Evolutionary conservation across 2,113 vertebrate genomes (phyloP).

Genomic region (Nannospalax galili): DNA sequence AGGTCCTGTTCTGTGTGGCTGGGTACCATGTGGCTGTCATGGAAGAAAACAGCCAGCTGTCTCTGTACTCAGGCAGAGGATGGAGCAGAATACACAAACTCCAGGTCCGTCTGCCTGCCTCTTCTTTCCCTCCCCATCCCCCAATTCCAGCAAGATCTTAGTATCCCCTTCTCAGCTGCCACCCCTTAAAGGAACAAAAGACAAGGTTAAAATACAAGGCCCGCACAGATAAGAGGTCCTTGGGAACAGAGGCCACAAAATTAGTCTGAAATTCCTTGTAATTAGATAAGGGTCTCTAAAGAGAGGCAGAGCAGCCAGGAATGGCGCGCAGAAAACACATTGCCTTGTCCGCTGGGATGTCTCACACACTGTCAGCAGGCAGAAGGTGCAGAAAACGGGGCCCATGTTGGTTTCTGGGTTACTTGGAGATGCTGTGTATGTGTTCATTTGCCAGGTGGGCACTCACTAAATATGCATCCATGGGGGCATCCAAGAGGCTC

Average conservation of each 20-base stretch:
- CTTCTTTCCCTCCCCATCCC: conserved; percentile 38
- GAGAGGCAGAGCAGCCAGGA: conserved; percentile 60
- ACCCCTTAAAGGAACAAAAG: conserved; percentile 77
- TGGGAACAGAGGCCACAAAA: conserved; percentile 81
- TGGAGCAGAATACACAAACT: conserved; percentile 70
- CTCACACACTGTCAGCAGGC: conserved; percentile 53
- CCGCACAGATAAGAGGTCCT: conserved; percentile 80
- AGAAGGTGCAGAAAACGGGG: conserved; percentile 32
- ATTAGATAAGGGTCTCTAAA: conserved; percentile 83
- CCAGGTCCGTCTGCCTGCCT: conserved; percentile 40
- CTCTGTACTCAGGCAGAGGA: conserved; percentile 54
- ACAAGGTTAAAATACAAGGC: conserved; percentile 84
- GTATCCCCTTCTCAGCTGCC: conserved; percentile 62
- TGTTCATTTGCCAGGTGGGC: conserved; percentile 64
- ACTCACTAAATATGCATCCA: conserved; percentile 63
- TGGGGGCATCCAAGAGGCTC: conserved; percentile 49
- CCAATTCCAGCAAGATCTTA: conserved; percentile 59
- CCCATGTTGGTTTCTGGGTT: conserved; percentile 36
- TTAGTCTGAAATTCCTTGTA: conserved; percentile 84
- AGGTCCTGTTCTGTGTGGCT: conserved; percentile 78
- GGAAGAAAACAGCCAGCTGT: conserved; percentile 77
- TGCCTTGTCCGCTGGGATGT: conserved; percentile 21
- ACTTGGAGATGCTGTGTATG: not conserved
- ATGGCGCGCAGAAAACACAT: conserved; percentile 46
- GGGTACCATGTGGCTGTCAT: conserved; percentile 79